Evolutionary conservation across 2,888 invertebrate species (phyloP).

Genomic region (Bedellia somnulentella): DNA sequence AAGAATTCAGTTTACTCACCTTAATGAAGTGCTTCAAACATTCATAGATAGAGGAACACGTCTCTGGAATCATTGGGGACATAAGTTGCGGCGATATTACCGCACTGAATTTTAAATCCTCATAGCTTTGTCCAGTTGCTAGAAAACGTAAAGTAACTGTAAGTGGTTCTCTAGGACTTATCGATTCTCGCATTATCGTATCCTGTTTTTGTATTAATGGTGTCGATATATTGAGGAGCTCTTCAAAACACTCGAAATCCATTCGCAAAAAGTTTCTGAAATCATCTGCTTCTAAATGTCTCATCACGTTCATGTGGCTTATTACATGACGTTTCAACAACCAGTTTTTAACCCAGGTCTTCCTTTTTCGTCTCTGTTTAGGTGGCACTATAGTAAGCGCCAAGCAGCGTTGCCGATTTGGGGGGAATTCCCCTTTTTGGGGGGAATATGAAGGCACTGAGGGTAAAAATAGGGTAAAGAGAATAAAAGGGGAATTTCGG

Average conservation of each 20-base stretch:
- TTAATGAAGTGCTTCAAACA: constrained; percentile 3
- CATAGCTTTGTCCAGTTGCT: constrained; percentile 10
- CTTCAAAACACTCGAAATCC: background rate
- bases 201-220: background rate
- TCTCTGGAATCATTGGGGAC: constrained; percentile 10
- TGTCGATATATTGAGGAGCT: background rate
- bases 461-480: too few species aligned
- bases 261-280: background rate
- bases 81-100: constrained; percentile 10
- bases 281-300: background rate
- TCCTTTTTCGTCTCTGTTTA: constrained; percentile 2
- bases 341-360: constrained; percentile 1
- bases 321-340: background rate
- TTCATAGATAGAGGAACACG: constrained; percentile 9
- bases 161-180: constrained; percentile 7
- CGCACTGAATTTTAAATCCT: constrained; percentile 10
- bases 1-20: background rate
- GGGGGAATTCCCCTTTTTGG: too few species aligned
- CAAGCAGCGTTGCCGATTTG: background rate
- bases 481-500: too few species aligned
- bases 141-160: constrained; percentile 9
- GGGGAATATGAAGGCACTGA: too few species aligned
- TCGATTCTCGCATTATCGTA: background rate
- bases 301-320: constrained; percentile 1
- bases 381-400: background rate